Base-by-base conservation (phyloP, 64 coral and sea anemone species). In the Cladopsammia gracilis region DNA sequence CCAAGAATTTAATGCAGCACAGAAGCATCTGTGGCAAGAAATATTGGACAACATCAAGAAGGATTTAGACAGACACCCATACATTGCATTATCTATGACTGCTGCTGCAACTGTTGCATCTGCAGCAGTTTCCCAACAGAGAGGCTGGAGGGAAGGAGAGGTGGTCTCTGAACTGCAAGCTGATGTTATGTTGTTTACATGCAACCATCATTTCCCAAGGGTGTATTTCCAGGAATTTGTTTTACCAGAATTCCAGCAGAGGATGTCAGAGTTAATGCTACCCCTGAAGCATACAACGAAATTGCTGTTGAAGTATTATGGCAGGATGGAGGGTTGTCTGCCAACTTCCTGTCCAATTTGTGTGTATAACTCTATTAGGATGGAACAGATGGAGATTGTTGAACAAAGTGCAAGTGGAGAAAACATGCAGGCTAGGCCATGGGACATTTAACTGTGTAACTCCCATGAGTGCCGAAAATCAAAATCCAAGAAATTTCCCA, bases 21-120 rank as follows among this genome's bases (percentile, higher is more conserved):
- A 91, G 43, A 81, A 70, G 20, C 88, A 93, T 51, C 20, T 97
- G 7, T 84, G 91, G 76, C 96, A 97, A 86, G 89, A 93, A 77
- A 97, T 97, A 10, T 75, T 88, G 83, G 96, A 94, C 13, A 97
- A 97, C 64, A 94, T 97, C 20, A 94, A 97, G 52, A 97, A 97
- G 25, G 96, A 97, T 66, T 62, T 97, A 25, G 92, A 94, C 9
- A 97, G 80, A 87, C 90, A 89, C 74, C 76, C 96, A 25, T 81
- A 58, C 62, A 97, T 97, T 85, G 67, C 88, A 15, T 81, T 97
- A 25, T 97, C 96, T 0, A 70, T 91, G 60, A 93, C 96, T 60
- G 90, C 96, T 11, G 96, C 96, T 20, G 92, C 96, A 42, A 97
- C 92, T 13, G 90, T 97, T 61, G 96, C 96, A 47, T 93, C 96